Evolutionary conservation across 2,797 vertebrate species (phyloP).

Genomic region (Bovichtus diacanthus): DNA sequence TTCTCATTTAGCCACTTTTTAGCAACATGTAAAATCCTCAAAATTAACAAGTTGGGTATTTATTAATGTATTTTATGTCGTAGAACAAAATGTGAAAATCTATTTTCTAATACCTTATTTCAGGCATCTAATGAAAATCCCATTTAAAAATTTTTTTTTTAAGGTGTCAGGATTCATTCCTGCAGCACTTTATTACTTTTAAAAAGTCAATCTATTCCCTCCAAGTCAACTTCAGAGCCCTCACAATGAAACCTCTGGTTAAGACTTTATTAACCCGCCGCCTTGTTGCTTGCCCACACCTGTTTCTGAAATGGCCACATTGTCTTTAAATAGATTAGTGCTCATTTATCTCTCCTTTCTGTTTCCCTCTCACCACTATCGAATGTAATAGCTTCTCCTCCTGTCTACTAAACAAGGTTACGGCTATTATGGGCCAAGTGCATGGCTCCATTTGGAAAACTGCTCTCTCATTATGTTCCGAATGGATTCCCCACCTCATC

Average conservation of each 20-base stretch:
- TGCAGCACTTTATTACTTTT: slow-evolving; percentile 21
- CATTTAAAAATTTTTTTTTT: too few relatives aligned
- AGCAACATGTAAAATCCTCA: too few relatives aligned
- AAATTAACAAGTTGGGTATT: too few relatives aligned
- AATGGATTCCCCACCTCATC: slow-evolving; percentile 54
- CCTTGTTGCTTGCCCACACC: slow-evolving; percentile 31
- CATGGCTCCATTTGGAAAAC: slow-evolving; percentile 51
- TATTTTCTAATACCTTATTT: too few relatives aligned
- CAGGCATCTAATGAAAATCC: too few relatives aligned
- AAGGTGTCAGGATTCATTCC: too few relatives aligned
- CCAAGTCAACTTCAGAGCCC: slow-evolving; percentile 29
- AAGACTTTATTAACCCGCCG: slow-evolving; percentile 41
- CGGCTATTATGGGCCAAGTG: slow-evolving; percentile 66
- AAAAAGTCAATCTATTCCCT: slow-evolving; percentile 26
- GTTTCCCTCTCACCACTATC: slow-evolving; percentile 35
- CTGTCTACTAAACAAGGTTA: slow-evolving; percentile 55
- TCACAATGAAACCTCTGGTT: slow-evolving; percentile 46
- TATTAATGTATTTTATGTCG: too few relatives aligned
- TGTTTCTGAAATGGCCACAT: slow-evolving; percentile 53
- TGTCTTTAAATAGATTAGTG: slow-evolving; percentile 54
- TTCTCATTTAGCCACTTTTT: background rate
- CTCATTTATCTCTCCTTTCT: slow-evolving; percentile 55
- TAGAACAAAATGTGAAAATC: too few relatives aligned
- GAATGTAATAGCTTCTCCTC: slow-evolving; percentile 60
- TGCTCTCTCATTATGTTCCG: slow-evolving; percentile 52